A percentile compares a stretch with the other conserved stretches of the same genome.
Conservation (phyloP, 1,140 invertebrate genomes). For the Papilio dardanus region DNA sequence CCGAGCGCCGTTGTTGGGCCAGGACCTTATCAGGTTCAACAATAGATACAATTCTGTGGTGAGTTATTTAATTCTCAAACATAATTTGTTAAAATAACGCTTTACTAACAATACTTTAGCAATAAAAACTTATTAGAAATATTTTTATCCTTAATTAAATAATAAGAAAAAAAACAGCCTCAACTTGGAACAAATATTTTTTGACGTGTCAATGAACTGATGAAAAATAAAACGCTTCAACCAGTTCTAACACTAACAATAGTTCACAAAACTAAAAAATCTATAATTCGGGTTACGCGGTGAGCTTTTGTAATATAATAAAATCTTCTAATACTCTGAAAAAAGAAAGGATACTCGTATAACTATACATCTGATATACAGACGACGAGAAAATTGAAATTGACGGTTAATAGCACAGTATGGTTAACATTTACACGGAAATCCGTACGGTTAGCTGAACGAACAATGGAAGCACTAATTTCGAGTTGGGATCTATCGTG, state of each 20-base stretch:
- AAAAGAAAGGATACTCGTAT: too few species aligned
- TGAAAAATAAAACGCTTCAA: too few species aligned
- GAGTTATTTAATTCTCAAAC: constrained; percentile 44
- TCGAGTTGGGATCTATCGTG: background rate
- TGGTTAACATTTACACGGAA: background rate
- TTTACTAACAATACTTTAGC: background rate
- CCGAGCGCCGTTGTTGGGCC: constrained; percentile 45
- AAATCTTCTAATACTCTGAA: too few species aligned
- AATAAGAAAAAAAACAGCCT: background rate
- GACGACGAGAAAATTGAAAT: background rate
- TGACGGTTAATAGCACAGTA: background rate
- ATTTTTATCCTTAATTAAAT: constrained; percentile 1
- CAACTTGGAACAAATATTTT: constrained; percentile 12
- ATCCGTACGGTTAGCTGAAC: background rate
- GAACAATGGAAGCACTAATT: constrained; percentile 10
- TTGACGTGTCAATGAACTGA: background rate
- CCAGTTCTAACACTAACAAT: background rate
- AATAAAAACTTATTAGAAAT: background rate
- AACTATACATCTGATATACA: too few species aligned
- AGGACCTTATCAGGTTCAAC: constrained; percentile 54
- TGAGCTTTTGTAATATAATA: background rate
- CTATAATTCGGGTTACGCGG: background rate
- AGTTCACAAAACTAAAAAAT: background rate
- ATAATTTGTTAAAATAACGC: background rate
- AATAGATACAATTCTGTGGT: constrained; percentile 65